Base-by-base conservation (phyloP, 2,113 vertebrate species). In the Parotia lawesii region DNA sequence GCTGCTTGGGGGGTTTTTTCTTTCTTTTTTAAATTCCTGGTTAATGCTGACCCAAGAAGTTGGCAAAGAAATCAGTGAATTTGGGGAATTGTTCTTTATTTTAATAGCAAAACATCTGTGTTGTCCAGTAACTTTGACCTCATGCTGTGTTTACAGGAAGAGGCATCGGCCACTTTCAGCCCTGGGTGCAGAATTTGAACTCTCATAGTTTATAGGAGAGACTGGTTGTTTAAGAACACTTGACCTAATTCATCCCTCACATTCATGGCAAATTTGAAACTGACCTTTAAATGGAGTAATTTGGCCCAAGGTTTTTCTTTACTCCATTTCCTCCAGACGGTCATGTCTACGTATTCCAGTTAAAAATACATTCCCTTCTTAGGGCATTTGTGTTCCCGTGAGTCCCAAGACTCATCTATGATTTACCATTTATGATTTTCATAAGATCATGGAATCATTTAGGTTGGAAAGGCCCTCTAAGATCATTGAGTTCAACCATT, bases 191-290 rank as follows among this genome's bases (percentile, higher is more conserved):
- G 72, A 31, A 1, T 70, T 47, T 85, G 85, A 95, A 44, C 93
- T 87, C 57, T 74, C 21, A 28, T 77, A 38, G 87, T 96, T 96
- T 93, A 93, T 82, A 51, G 54, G 60, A 94, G 48, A 85, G 53
- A 64, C 33, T 76, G 66, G 22, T 57, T 92, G 93, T 89, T 94
- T 83, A 86, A 91, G 73, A 80, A 70, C 45, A 20, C 31, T 31
- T 83, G 84, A 64, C 72, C 73, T 85, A 67, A 81, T 67, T 87
- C 3, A 56, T 62, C 67, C 40, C 56, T 79, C 44, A 5, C 28
- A 38, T 73, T 42, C 13, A 54, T 27, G 64, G 53, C 80, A 73
- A 42, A 89, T 67, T 69, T 60, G 28, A 42, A 65, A 19, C n/a
- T 81, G 77, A 92, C 85, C 90, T 89, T 87, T 89, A n/a, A 23